Evolutionary conservation across 1,140 invertebrate genomes (phyloP), one percentile per base, ranked within the genome.

Genomic region (Drosophila tristis): DNA sequence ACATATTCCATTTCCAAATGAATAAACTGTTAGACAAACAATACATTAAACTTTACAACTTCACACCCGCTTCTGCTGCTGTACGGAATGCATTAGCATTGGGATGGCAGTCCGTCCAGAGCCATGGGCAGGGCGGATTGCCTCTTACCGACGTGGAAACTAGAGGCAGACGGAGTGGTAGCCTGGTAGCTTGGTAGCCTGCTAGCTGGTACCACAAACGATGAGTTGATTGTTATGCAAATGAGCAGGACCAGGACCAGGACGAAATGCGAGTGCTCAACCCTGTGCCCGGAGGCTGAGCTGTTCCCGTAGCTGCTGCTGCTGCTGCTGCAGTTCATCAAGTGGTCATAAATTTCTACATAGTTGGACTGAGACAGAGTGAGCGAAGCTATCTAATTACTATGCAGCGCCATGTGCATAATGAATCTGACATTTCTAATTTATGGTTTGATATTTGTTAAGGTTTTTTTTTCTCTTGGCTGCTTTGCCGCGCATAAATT

Each of bases 11-110:
- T 76, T 87, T 87, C 84, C 84, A 87, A 87, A 87, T 89, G 84
- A 87, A 89, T 87, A 89, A 87, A 87, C 84, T 89, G 84, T 77
- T 89, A 89, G 76, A 79, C 84, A 89, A 89, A 89, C 84, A 89
- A 90, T 89, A 80, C 80, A 86, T 86, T 90, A 90, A 89, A 89
- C 80, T 89, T 89, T 89, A 89, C 84, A 89, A 89, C 84, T 89
- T 89, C 84, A 89, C 84, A 89, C 84, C 84, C 84, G 84, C 84
- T 65, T 1, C 20, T 1, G 20, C 20, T 20, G 20, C 20, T 20
- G 20, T 63, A 79, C 50, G 62, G 31, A 77, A 84, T 77, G 77
- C 79, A 84, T 87, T 87, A 87, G 63, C 58, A 49, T 51, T 50
- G 15, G 45, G n/a, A 15, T 25, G 35, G 60, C 29, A 11, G 16